Conservation (phyloP, 2,113 vertebrate species). For the Lipophrys pholis region DNA sequence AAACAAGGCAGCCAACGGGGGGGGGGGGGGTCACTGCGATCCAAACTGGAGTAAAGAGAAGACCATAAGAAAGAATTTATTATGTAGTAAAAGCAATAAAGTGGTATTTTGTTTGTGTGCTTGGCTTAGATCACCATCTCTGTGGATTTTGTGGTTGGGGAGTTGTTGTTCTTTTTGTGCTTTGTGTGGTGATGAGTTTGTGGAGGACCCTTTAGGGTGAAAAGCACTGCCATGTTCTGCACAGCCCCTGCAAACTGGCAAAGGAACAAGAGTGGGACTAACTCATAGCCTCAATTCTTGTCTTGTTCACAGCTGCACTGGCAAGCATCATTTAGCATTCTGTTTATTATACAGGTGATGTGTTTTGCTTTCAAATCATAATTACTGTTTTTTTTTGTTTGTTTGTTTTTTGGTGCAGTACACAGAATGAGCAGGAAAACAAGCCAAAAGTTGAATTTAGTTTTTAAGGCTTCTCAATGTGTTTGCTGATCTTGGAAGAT, state of each 20-base stretch:
- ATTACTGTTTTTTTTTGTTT: slow-evolving; percentile 4
- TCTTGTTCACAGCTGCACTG: slow-evolving; percentile 4
- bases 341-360: not conserved
- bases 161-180: slow-evolving; percentile 12
- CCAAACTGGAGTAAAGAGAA: slow-evolving; percentile 1
- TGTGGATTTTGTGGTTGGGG: slow-evolving; percentile 10
- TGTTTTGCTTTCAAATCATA: slow-evolving; percentile 20
- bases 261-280: slow-evolving; percentile 6
- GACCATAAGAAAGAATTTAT: slow-evolving; percentile 21
- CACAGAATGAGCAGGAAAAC: not conserved
- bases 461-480: not conserved
- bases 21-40: not conserved
- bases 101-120: slow-evolving; percentile 30
- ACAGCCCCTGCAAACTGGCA: slow-evolving; percentile 1
- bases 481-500: slow-evolving; percentile 2
- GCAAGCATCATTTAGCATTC: not conserved
- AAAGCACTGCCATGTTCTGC: slow-evolving; percentile 49
- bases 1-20: slow-evolving; percentile 6
- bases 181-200: slow-evolving; percentile 35
- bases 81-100: slow-evolving; percentile 31
- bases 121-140: slow-evolving; percentile 33
- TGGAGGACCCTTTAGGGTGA: slow-evolving; percentile 19
- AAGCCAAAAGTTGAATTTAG: not conserved
- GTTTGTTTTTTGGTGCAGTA: no score
- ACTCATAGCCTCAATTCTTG: slow-evolving; percentile 19